These are phyloP conservation scores for Sipha maydis DNA, from an alignment of 2,888 invertebrate species.

Conservation along the genomic window DNA sequence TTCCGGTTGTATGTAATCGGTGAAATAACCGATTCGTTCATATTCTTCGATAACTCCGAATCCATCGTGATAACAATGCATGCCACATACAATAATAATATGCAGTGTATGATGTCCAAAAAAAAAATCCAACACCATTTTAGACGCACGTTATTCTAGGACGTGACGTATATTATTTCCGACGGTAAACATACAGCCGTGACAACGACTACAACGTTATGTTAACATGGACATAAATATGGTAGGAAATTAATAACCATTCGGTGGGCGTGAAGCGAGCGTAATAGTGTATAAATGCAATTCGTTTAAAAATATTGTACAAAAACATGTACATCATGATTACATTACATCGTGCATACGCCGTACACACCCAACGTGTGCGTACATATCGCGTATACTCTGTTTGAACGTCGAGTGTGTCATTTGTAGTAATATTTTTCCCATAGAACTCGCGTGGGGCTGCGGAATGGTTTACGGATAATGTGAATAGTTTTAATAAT, in stretches of 20 bases:
- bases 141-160: no score
- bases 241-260: conserved; percentile 5
- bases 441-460: not conserved
- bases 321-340: no score
- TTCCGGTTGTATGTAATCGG: no score
- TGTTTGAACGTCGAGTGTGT: not conserved
- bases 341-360: no score
- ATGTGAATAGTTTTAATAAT: not conserved
- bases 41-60: no score
- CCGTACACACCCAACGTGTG: no score
- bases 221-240: not conserved
- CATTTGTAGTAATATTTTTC: not conserved
- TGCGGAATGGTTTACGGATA: not conserved
- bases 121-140: no score
- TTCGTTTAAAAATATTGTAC: no score
- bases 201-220: not conserved
- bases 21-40: no score
- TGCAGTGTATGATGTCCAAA: no score
- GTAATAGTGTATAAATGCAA: not conserved
- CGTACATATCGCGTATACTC: not conserved
- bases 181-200: not conserved
- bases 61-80: no score
- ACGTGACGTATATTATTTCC: not conserved
- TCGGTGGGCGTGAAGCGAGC: conserved; percentile 24
- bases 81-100: no score